These are phyloP conservation scores for Oceanodroma tethys DNA, from an alignment of 2,113 vertebrate species.

Conservation along the genomic window DNA sequence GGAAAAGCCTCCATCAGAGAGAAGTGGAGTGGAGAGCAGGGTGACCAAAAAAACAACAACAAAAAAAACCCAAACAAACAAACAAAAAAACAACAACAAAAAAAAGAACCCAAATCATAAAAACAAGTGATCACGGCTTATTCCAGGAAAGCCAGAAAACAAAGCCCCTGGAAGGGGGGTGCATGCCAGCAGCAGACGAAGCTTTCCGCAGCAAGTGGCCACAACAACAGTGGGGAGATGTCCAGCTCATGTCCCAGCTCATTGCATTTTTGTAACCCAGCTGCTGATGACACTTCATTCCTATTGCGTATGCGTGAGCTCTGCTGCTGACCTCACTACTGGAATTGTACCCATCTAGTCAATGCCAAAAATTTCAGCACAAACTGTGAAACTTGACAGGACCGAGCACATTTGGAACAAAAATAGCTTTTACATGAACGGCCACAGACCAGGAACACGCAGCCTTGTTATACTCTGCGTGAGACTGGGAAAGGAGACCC, in stretches of 20 bases:
- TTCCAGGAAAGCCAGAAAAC: background rate
- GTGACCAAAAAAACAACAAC: background rate
- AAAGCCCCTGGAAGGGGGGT: background rate
- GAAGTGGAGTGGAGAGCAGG: background rate
- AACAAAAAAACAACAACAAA: no score
- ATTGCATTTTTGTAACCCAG: background rate
- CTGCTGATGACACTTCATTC: background rate
- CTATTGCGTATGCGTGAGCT: background rate
- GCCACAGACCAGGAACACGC: background rate
- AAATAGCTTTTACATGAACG: background rate
- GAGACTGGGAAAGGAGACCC: background rate
- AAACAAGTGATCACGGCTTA: background rate
- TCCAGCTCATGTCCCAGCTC: background rate
- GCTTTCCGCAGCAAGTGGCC: background rate
- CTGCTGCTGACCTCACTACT: slow-evolving; percentile 15
- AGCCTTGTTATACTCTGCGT: background rate
- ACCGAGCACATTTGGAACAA: background rate
- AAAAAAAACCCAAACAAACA: no score
- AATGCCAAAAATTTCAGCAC: background rate
- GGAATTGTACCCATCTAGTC: background rate
- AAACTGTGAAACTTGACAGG: background rate
- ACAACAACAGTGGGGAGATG: background rate
- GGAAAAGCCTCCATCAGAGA: background rate
- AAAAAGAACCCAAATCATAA: background rate
- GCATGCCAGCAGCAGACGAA: background rate